Conservation (phyloP, 2,113 vertebrate species). For the Nesoenas mayeri region DNA sequence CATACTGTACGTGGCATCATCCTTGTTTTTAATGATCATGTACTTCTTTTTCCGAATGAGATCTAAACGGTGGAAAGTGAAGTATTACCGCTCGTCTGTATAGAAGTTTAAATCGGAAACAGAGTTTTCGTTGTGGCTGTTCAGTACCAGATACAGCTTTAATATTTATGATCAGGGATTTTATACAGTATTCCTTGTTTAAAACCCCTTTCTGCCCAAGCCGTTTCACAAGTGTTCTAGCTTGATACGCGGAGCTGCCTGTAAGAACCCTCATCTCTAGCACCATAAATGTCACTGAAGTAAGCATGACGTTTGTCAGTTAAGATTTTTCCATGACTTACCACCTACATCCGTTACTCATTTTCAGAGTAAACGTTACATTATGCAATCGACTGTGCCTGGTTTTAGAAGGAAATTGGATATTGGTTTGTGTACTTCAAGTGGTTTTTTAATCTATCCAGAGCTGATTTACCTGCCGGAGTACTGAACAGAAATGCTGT, state of each 20-base stretch:
- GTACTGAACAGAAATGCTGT: neutral
- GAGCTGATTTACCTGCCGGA: neutral
- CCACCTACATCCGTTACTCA: neutral
- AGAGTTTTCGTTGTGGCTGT: neutral
- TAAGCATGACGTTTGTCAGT: neutral
- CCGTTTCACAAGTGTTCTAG: neutral
- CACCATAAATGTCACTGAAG: neutral
- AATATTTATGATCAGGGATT: constrained; percentile 68
- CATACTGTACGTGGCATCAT: constrained; percentile 86
- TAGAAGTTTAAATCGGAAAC: constrained; percentile 31
- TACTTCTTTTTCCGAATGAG: constrained; percentile 92
- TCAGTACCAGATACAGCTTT: constrained; percentile 16
- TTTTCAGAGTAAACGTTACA: constrained; percentile 8
- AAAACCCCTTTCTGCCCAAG: neutral
- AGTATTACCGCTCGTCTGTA: constrained; percentile 72
- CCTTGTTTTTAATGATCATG: constrained; percentile 91
- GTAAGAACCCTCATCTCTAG: neutral
- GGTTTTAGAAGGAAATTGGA: neutral
- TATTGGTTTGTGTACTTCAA: neutral
- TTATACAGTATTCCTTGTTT: constrained; percentile 39
- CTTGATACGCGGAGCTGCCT: neutral
- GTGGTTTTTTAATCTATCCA: neutral
- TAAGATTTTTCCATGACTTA: neutral
- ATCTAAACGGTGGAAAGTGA: constrained; percentile 84
- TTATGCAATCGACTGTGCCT: neutral